phyloP scores from a whole-genome alignment of 2,888 invertebrate species.

The Dynastes grantii region DNA sequence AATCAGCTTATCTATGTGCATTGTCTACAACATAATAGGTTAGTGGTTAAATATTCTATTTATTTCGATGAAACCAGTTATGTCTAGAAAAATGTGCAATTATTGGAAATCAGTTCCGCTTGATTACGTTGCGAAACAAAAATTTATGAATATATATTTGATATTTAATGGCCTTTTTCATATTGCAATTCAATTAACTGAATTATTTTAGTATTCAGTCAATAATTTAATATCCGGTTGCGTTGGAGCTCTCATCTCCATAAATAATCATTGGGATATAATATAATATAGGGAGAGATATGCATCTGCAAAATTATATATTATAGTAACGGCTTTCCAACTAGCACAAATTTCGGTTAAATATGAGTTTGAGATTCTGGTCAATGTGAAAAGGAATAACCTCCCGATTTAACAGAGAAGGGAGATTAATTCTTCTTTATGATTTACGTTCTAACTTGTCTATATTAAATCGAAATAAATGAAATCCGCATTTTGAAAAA shows the following conservation, averaged over 20 bases:
- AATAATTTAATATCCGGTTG: neutral
- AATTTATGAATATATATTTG: neutral
- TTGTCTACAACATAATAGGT: no score
- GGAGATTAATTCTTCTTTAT: neutral
- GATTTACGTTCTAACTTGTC: constrained; percentile 2
- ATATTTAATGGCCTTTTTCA: constrained; percentile 14
- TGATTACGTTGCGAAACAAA: neutral
- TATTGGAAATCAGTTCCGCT: neutral
- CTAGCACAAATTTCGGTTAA: neutral
- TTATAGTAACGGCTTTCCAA: neutral
- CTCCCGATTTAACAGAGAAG: neutral
- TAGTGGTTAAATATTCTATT: neutral
- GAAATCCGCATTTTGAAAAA: constrained; percentile 23
- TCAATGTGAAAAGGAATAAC: neutral
- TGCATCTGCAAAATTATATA: neutral
- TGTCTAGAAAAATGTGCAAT: neutral
- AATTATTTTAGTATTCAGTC: constrained; percentile 3
- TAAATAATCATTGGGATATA: neutral
- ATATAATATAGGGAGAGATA: neutral
- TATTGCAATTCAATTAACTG: neutral
- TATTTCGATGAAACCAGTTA: neutral
- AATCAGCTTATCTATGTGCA: no score
- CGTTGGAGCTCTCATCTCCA: neutral
- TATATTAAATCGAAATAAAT: constrained; percentile 22
- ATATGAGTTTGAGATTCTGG: neutral